phyloP scores from a whole-genome alignment of 2,113 vertebrate genomes.

The Bufo gargarizans region DNA sequence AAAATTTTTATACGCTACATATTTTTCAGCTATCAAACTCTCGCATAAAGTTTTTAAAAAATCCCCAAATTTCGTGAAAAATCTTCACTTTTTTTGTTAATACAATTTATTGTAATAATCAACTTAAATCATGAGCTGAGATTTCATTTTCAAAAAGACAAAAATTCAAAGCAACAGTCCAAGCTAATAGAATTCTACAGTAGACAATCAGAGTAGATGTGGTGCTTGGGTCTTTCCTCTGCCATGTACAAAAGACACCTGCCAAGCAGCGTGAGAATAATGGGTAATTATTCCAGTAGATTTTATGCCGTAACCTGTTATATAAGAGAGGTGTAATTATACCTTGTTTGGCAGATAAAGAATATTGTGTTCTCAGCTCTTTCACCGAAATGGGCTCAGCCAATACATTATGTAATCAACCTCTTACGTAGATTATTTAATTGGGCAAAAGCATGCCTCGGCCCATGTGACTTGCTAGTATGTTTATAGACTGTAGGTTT shows the following conservation, averaged over 20 bases:
- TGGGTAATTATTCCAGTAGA: conserved; percentile 1
- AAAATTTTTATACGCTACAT: no score
- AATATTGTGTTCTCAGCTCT: background rate
- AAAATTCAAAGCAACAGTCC: background rate
- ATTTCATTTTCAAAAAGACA: background rate
- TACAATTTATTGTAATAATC: background rate
- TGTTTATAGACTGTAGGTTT: background rate
- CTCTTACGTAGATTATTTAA: background rate
- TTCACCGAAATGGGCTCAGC: background rate
- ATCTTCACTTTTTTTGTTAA: background rate
- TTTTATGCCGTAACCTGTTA: conserved; percentile 21
- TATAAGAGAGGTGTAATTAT: conserved; percentile 26
- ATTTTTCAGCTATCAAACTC: no score
- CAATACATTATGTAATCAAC: conserved; percentile 22
- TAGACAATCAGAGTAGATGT: background rate
- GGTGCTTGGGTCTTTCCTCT: background rate
- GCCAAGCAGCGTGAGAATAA: background rate
- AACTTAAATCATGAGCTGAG: background rate
- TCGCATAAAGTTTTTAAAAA: no score
- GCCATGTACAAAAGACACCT: background rate
- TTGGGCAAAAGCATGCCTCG: background rate
- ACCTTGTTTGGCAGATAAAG: conserved; percentile 23
- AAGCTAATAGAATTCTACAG: background rate
- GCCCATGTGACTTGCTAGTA: background rate
- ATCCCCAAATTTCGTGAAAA: no score